Evolutionary conservation across 2,797 vertebrate genomes (phyloP).

Genomic region (Eleutherodactylus coqui): DNA sequence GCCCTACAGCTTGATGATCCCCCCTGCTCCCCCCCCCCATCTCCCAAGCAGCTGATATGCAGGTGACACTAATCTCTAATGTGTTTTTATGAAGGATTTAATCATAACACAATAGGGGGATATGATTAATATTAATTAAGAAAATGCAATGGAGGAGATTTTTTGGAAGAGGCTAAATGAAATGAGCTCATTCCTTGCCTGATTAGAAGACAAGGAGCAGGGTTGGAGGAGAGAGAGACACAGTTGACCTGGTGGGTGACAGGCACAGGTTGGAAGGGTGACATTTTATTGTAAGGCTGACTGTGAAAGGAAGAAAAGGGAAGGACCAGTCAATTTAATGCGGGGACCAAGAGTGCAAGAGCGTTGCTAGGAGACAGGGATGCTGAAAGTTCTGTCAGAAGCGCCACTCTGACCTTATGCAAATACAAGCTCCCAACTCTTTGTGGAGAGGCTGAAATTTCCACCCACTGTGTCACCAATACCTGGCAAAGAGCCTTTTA

Average conservation of each 20-base stretch:
- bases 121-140: conserved; percentile 84
- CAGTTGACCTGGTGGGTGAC: conserved; percentile 88
- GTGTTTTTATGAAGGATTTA: conserved; percentile 71
- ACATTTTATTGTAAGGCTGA: conserved; percentile 95
- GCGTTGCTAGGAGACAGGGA: conserved; percentile 99
- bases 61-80: conserved; percentile 84
- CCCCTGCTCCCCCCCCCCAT: conserved; percentile 77
- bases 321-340: conserved; percentile 93
- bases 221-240: conserved; percentile 72
- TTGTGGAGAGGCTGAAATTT: conserved; percentile 88
- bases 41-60: conserved; percentile 81
- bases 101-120: conserved; percentile 78
- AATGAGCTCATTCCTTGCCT: conserved; percentile 81
- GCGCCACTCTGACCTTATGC: conserved; percentile 97
- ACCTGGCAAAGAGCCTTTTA: conserved; percentile 90
- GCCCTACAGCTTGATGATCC: conserved; percentile 74
- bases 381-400: conserved; percentile 95
- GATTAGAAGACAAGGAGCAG: conserved; percentile 70
- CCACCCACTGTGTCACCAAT: conserved; percentile 88
- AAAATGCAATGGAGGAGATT: conserved; percentile 76
- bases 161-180: conserved; percentile 76
- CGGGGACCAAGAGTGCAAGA: conserved; percentile 87
- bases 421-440: conserved; percentile 92
- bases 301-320: conserved; percentile 94
- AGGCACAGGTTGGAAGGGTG: conserved; percentile 91